A percentile compares a stretch with the other conserved stretches of the same genome.
phyloP scores from a whole-genome alignment of 2,113 vertebrate genomes.

The Rana temporaria region DNA sequence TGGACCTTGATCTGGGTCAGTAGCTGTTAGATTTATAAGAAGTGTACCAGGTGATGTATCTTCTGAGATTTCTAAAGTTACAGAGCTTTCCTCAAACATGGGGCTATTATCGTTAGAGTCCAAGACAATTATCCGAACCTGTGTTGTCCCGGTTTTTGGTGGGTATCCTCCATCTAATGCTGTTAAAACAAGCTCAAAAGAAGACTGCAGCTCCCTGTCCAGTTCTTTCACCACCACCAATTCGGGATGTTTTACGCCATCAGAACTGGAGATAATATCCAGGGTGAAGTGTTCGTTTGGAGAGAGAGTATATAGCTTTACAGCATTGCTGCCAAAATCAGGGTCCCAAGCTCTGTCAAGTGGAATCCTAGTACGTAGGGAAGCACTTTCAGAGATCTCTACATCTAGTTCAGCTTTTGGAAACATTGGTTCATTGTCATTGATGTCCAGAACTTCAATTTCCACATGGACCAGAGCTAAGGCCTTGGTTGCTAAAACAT shows the following conservation, averaged over 20 bases:
- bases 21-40: slow-evolving; percentile 83
- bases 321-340: slow-evolving; percentile 78
- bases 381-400: slow-evolving; percentile 88
- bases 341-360: slow-evolving; percentile 87
- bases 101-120: slow-evolving; percentile 96
- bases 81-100: slow-evolving; percentile 78
- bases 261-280: slow-evolving; percentile 76
- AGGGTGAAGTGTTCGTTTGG: slow-evolving; percentile 85
- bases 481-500: slow-evolving; percentile 76
- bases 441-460: slow-evolving; percentile 84
- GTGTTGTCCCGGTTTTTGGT: slow-evolving; percentile 81
- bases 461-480: slow-evolving; percentile 84
- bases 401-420: slow-evolving; percentile 80
- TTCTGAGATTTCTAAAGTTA: slow-evolving; percentile 80
- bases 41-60: slow-evolving; percentile 80
- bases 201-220: slow-evolving; percentile 84
- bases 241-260: slow-evolving; percentile 80
- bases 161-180: slow-evolving; percentile 88
- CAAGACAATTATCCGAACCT: slow-evolving; percentile 82
- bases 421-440: slow-evolving; percentile 87
- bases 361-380: slow-evolving; percentile 81
- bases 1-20: slow-evolving; percentile 88
- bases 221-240: slow-evolving; percentile 86
- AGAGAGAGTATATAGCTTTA: slow-evolving; percentile 83
- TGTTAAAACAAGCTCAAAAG: slow-evolving; percentile 78